These are phyloP conservation scores for Meiosimyza decipiens DNA, from an alignment of 2,888 invertebrate species.

Conservation along the genomic window DNA sequence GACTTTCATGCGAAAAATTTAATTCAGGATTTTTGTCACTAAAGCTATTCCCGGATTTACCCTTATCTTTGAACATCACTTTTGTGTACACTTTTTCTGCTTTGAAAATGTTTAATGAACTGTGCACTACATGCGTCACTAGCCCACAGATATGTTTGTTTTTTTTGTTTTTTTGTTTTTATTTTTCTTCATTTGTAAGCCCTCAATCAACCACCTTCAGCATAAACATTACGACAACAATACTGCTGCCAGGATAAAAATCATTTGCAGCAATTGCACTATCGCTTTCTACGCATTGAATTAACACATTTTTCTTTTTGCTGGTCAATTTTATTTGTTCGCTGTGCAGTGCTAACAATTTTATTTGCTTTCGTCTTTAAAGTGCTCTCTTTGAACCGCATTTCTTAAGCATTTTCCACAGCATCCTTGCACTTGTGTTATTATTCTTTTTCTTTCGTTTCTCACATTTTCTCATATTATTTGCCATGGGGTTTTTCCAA, in stretches of 20 bases:
- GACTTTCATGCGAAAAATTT: neutral
- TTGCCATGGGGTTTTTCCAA: neutral
- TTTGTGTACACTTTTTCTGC: neutral
- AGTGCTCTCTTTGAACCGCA: neutral
- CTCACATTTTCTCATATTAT: slow-evolving; percentile 24
- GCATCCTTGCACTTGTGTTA: slow-evolving; percentile 6
- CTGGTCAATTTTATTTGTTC: slow-evolving; percentile 18
- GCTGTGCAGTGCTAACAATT: slow-evolving; percentile 8
- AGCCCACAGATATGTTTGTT: slow-evolving; percentile 1
- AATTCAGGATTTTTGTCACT: neutral
- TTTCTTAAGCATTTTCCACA: slow-evolving; percentile 1
- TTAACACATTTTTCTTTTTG: slow-evolving; percentile 22
- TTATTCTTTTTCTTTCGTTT: slow-evolving; percentile 32
- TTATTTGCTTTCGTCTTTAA: neutral
- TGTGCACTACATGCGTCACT: neutral
- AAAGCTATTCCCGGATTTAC: neutral
- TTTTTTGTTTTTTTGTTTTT: neutral
- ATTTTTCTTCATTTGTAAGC: neutral
- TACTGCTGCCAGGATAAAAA: neutral
- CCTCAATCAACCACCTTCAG: slow-evolving; percentile 13
- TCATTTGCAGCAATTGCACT: neutral
- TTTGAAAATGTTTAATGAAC: slow-evolving; percentile 22
- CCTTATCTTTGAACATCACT: neutral
- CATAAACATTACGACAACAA: neutral
- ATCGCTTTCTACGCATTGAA: slow-evolving; percentile 17